Evolutionary conservation across 2,797 vertebrate species (phyloP).

Genomic region (Champsocephalus gunnari): DNA sequence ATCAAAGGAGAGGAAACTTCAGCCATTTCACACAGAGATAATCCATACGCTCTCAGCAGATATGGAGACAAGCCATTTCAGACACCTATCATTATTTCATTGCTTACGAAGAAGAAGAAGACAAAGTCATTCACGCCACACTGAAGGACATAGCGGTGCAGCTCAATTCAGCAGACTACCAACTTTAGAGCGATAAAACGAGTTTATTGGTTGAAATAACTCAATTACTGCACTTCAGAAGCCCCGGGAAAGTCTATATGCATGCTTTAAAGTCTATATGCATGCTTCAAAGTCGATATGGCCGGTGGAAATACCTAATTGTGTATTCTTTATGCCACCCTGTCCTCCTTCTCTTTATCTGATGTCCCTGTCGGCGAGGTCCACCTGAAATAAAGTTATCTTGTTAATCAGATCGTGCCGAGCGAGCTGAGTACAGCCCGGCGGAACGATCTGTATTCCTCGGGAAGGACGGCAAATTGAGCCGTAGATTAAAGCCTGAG

Average conservation of each 20-base stretch:
- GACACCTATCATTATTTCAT: constrained; percentile 64
- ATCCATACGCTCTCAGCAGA: constrained; percentile 68
- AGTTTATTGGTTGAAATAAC: constrained; percentile 30
- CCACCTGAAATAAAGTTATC: constrained; percentile 71
- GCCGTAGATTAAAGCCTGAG: constrained; percentile 45
- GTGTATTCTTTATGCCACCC: constrained; percentile 22
- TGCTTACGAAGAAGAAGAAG: constrained; percentile 57
- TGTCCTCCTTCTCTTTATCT: constrained; percentile 44
- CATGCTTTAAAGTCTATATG: not conserved
- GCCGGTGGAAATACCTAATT: constrained; percentile 28
- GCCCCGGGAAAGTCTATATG: constrained; percentile 18
- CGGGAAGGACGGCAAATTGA: constrained; percentile 57
- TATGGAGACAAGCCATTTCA: constrained; percentile 67
- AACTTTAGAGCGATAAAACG: constrained; percentile 12
- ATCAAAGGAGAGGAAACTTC: constrained; percentile 59
- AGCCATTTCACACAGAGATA: constrained; percentile 60
- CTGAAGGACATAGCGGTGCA: constrained; percentile 24
- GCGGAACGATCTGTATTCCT: constrained; percentile 61
- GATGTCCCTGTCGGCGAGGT: constrained; percentile 66
- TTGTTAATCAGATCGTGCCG: constrained; percentile 67
- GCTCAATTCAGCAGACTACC: constrained; percentile 31
- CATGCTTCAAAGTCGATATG: not conserved
- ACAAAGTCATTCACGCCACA: constrained; percentile 43
- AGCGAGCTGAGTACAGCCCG: constrained; percentile 65
- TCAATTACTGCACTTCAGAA: constrained; percentile 32